phyloP scores from a whole-genome alignment of 2,888 invertebrate genomes.

The Heliconius ethilla region DNA sequence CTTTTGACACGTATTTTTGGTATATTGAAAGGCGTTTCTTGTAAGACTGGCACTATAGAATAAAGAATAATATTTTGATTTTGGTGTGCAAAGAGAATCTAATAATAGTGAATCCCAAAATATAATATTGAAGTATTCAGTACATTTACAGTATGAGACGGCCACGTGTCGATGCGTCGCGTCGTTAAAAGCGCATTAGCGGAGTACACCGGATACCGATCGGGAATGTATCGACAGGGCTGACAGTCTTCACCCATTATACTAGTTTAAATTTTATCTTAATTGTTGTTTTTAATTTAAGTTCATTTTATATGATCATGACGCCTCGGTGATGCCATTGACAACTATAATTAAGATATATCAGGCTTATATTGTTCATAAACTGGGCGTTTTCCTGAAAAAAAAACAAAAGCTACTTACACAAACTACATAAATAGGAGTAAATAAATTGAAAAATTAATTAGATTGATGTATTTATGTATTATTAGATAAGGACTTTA shows the following conservation, averaged over 20 bases:
- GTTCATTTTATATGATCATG: neutral
- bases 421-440: too few relatives aligned
- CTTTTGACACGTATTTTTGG: too few relatives aligned
- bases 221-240: constrained; percentile 18
- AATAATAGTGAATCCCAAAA: neutral
- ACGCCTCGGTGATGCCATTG: neutral
- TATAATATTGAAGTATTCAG: constrained; percentile 6
- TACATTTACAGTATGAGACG: neutral
- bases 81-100: too few relatives aligned
- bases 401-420: too few relatives aligned
- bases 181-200: constrained; percentile 63
- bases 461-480: too few relatives aligned
- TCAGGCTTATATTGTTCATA: too few relatives aligned
- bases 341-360: neutral
- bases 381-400: too few relatives aligned
- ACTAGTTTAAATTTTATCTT: constrained; percentile 8
- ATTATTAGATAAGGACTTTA: neutral
- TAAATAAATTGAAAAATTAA: too few relatives aligned
- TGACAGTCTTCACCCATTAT: constrained; percentile 6
- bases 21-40: too few relatives aligned
- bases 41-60: too few relatives aligned
- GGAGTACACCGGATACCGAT: constrained; percentile 15
- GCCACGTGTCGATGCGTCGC: constrained; percentile 48
- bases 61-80: too few relatives aligned
- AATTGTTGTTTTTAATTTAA: neutral